Evolutionary conservation across 2,888 invertebrate species (phyloP), one percentile per base, ranked within the genome.

Genomic region (Acronicta psi): DNA sequence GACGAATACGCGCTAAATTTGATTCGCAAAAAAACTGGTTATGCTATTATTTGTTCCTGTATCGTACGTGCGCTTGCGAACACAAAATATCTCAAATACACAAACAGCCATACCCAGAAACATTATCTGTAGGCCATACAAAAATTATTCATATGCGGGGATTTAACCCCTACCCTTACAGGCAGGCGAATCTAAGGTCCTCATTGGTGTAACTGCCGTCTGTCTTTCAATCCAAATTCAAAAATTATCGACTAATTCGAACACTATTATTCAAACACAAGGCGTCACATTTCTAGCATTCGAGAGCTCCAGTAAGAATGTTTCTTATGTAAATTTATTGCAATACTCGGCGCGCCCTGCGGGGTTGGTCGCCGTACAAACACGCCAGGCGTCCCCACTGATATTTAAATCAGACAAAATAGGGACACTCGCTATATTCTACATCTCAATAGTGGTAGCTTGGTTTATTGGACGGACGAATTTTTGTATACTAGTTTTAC

Each of bases 361-460:
- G 46, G 59, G 51, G 25, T 54, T 46, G 73, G 44, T 54, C 67
- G 56, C 61, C 47, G 18, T 44, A 53, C 72, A 66, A 72, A 75
- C 62, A 66, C 25, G 38, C 62, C 59, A 57, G 59, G 57, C 68
- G 45, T 46, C 53, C 43, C 42, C 57, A 59, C 54, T 59, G 73
- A 73, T 73, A 73, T 73, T 73, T 72, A 73, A 73, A 73, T 73
- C 63, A 53, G 68, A 72, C 73, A 75, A 73, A 72, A 57, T 67
- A 66, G 58, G 53, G 57, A 75, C 47, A 72, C 59, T 62, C 54
- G 68, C 59, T 53, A 25, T 59, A 75, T 66, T 66, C 43, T 56
- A 51, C 20, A 42, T 51, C 68, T 75, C 68, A 67, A 72, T 75
- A 53, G 54, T 55, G 37, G 67, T 56, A 41, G n/a, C 13, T 57